A percentile compares a stretch with the other conserved stretches of the same genome.
Evolutionary conservation across 1,140 invertebrate genomes (phyloP).

Genomic region (Paraescarpia echinospica): DNA sequence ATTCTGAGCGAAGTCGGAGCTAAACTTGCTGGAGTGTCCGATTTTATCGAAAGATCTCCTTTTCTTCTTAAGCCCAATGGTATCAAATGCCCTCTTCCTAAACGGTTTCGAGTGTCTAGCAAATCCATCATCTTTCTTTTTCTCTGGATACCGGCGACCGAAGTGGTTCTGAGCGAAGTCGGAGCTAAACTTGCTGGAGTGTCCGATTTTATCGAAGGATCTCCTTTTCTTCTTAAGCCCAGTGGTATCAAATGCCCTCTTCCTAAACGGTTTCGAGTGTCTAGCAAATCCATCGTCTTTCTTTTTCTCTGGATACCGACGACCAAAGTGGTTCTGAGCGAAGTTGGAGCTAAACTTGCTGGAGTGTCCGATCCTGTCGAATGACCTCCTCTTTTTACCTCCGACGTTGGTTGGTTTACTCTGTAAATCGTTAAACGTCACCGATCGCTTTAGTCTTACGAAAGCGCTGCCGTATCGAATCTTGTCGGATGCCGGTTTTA

Average conservation of each 20-base stretch:
- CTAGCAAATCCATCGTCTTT: no score
- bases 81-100: constrained; percentile 19
- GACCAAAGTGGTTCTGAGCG: not conserved
- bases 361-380: not conserved
- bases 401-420: not conserved
- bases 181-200: no score
- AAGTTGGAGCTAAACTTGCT: not conserved
- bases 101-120: no score
- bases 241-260: constrained; percentile 18
- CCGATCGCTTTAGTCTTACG: not conserved
- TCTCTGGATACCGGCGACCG: no score
- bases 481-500: constrained; percentile 19
- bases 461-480: constrained; percentile 23
- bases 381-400: not conserved
- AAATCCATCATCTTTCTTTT: no score
- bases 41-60: constrained; percentile 20
- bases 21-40: no score
- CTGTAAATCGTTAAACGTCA: not conserved
- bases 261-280: not conserved
- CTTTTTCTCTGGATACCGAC: no score
- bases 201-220: constrained; percentile 17
- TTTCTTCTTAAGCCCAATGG: not conserved
- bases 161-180: not conserved
- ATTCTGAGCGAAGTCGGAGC: no score
- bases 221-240: constrained; percentile 8